A percentile compares a stretch with the other conserved stretches of the same genome.
These are phyloP conservation scores for Enteromius thamalakanensis DNA, from an alignment of 2,797 vertebrate genomes.

Conservation along the genomic window DNA sequence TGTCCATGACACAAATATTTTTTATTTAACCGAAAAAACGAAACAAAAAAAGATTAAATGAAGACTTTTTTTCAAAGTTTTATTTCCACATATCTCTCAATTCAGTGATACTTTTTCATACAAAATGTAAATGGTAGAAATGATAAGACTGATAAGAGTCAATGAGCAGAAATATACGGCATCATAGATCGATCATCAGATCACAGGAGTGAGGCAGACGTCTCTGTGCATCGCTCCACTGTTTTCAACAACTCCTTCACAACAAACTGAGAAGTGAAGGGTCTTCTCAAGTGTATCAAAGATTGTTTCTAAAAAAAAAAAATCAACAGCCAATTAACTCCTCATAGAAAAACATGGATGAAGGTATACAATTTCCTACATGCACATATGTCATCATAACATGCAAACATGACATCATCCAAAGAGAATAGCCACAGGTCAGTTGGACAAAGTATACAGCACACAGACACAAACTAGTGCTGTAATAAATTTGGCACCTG, in stretches of 20 bases:
- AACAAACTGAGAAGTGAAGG: conserved; percentile 28
- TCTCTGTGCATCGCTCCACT: conserved; percentile 75
- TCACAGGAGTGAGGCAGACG: conserved; percentile 81
- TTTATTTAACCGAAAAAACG: background rate
- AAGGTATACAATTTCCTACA: conserved; percentile 78
- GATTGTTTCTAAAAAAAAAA: conserved; percentile 76
- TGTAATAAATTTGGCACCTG: conserved; percentile 80
- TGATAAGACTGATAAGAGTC: conserved; percentile 85
- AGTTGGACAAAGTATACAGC: conserved; percentile 72
- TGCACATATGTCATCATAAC: conserved; percentile 84
- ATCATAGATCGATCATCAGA: conserved; percentile 66
- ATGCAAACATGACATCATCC: conserved; percentile 90
- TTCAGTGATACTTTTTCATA: conserved; percentile 91
- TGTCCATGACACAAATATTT: background rate
- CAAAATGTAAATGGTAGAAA: conserved; percentile 92
- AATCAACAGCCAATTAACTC: conserved; percentile 83
- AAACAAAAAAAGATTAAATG: background rate
- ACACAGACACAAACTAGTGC: conserved; percentile 78
- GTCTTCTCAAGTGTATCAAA: conserved; percentile 75
- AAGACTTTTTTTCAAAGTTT: conserved; percentile 38
- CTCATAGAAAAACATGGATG: conserved; percentile 84
- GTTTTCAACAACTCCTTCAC: conserved; percentile 60
- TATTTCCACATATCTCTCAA: conserved; percentile 86
- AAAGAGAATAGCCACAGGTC: conserved; percentile 80
- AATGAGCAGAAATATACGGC: conserved; percentile 77